Base-by-base conservation (phyloP, 2,797 vertebrate genomes). In the Xiphophorus birchmanni region DNA sequence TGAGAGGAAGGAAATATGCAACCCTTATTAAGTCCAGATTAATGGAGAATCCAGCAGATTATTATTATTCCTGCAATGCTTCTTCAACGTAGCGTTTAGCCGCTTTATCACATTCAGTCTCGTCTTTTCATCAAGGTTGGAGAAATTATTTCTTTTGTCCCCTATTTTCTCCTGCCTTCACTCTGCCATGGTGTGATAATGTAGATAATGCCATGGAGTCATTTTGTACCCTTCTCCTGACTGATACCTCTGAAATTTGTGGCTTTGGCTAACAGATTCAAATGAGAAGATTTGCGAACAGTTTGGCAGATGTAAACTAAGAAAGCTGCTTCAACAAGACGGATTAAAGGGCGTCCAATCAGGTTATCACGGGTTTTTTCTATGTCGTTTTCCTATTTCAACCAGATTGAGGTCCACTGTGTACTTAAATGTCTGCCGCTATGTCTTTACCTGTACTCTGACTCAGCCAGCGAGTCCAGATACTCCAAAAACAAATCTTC, bases 401-500 rank as follows among this genome's bases (percentile, higher is more conserved):
- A 67, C 18, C 13, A 18, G 29, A 15, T 67, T 10, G 17, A 67
- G 0, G 35, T 18, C 18, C 21, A 42, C 65, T 69, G 37, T 17
- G 1, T 29, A 26, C 23, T 72, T 7, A 8, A n/a, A 23, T 21
- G 21, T 69, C 65, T 1, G 7, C 60, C 13, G 32, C 60, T 37
- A 18, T 11, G 37, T 69, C 32, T 21, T 75, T 88, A 95, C 95
- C 95, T 93, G 91, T 92, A 96, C 2, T 92, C 93, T 37, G 97
- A 98, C 79, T 98, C 97, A 76, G 96, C 96, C 75, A 99, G 90
- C 32, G 97, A 97, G 23, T 94, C 94, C 88, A 99, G 94, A 88
- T 99, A 98, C 47, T 98, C 97, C 93, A 96, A 94, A 79, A 99
- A 98, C 85, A 99, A 94, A 56, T 98, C 98, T 92, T 95, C 96